phyloP scores from a whole-genome alignment of 2,113 vertebrate species.

The Archilochus colubris region DNA sequence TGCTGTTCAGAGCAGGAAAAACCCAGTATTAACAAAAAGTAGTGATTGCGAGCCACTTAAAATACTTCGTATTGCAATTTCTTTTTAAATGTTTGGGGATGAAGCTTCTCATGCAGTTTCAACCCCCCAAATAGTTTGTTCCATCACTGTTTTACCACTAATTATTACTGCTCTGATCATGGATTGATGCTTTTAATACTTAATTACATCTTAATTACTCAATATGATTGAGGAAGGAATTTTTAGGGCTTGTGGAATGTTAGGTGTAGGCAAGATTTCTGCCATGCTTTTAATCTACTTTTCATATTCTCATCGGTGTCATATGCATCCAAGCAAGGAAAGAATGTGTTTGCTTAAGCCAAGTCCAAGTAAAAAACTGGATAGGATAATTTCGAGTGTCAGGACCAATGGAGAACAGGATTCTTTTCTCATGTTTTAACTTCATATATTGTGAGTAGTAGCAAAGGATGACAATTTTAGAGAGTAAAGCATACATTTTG shows the following conservation, averaged over 20 bases:
- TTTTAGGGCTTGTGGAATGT: accelerated
- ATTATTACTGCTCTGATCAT: background rate
- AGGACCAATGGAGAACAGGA: background rate
- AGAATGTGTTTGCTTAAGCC: background rate
- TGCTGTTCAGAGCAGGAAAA: background rate
- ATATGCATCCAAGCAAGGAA: background rate
- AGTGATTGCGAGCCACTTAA: accelerated
- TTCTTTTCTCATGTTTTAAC: background rate
- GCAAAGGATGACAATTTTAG: background rate
- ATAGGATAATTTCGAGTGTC: background rate
- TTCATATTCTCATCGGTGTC: background rate
- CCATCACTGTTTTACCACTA: background rate
- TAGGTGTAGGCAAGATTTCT: background rate
- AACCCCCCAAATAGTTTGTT: background rate
- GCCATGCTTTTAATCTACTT: accelerated
- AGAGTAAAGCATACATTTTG: background rate
- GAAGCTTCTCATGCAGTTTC: background rate
- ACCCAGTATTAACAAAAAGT: too few relatives aligned
- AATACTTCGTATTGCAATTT: accelerated
- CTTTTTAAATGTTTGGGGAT: background rate
- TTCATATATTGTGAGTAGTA: background rate
- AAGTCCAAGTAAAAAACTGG: background rate
- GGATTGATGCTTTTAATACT: too few relatives aligned
- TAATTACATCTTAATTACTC: too few relatives aligned
- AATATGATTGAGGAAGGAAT: background rate